A percentile compares a stretch with the other conserved stretches of the same genome.
These are phyloP conservation scores for Notolabrus celidotus DNA, from an alignment of 2,797 vertebrate genomes.

Conservation along the genomic window DNA sequence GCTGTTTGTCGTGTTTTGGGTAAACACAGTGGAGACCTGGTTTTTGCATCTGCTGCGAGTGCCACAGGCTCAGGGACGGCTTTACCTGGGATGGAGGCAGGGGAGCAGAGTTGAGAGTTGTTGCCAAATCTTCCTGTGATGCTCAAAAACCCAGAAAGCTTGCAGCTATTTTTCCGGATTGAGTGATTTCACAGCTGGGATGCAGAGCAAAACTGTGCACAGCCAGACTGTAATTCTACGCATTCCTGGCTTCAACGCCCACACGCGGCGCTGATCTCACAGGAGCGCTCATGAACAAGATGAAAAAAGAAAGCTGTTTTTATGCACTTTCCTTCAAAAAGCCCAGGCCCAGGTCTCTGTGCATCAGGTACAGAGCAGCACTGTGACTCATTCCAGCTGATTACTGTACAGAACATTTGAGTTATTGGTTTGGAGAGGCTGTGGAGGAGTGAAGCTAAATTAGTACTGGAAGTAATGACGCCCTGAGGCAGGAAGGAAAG, in stretches of 20 bases:
- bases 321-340: constrained; percentile 12
- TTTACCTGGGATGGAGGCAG: constrained; percentile 44
- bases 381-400: constrained; percentile 44
- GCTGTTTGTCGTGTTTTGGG: constrained; percentile 25
- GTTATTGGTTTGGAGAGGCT: constrained; percentile 32
- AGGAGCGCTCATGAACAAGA: constrained; percentile 25
- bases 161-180: constrained; percentile 63
- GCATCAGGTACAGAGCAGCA: constrained; percentile 29
- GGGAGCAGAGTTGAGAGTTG: constrained; percentile 36
- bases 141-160: constrained; percentile 45
- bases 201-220: constrained; percentile 52
- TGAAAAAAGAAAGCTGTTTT: constrained; percentile 1
- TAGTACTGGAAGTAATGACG: constrained; percentile 41
- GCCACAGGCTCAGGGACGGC: constrained; percentile 20
- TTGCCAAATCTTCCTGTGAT: constrained; percentile 50
- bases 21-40: constrained; percentile 20
- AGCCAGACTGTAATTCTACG: constrained; percentile 51
- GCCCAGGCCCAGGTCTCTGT: background rate
- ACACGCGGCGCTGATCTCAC: constrained; percentile 43
- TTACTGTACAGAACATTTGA: constrained; percentile 40
- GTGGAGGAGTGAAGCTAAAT: constrained; percentile 45
- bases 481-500: constrained; percentile 31
- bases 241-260: constrained; percentile 48
- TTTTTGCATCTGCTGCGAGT: constrained; percentile 6
- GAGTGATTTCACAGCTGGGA: constrained; percentile 62